Evolutionary conservation across 2,888 invertebrate genomes (phyloP), one percentile per base, ranked within the genome.

Genomic region (Pollenia griseotomentosa): DNA sequence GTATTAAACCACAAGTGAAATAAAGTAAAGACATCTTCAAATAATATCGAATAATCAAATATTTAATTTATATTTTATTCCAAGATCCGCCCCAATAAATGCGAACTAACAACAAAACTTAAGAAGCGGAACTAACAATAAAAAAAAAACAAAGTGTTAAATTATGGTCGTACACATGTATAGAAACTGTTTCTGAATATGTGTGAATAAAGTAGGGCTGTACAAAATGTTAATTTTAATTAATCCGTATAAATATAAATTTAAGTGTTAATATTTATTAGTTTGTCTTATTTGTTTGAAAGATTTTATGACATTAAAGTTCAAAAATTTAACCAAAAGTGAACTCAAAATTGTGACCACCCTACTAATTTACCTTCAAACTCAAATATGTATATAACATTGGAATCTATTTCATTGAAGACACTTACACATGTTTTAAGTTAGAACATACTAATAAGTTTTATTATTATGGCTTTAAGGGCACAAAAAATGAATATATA

Each of bases 31-130:
- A 68, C 59, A 75, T 42, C 59, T 68, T 46, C 19, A 40, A 75
- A 55, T 68, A 19, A 70, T 46, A 83, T 51, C 19, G 61, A 33
- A 46, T 83, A 83, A 68, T 75, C 68, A 75, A 83, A 83, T 88
- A 89, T 89, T 89, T 88, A 88, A 88, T 89, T 88, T 83, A 63
- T 63, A 68, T 83, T 61, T 77, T 75, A 70, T 88, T 82, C 83
- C 70, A 79, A 86, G 87, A 89, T 89, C 89, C 88, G 88, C 82
- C 81, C 83, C 68, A 90, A 89, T 88, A 81, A 87, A 83, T 81
- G 73, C 77, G 83, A 66, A 80, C 75, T 80, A 77, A 86, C 40
- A 65, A 71, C 33, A 19, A 51, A 83, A 78, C 51, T 66, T 48
- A 87, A 77, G 19, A 85, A 88, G 80, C 88, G 88, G 88, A 88